Evolutionary conservation across 1,140 invertebrate genomes (phyloP), one percentile per base, ranked within the genome.

Genomic region (Macrocentrus cingulum): DNA sequence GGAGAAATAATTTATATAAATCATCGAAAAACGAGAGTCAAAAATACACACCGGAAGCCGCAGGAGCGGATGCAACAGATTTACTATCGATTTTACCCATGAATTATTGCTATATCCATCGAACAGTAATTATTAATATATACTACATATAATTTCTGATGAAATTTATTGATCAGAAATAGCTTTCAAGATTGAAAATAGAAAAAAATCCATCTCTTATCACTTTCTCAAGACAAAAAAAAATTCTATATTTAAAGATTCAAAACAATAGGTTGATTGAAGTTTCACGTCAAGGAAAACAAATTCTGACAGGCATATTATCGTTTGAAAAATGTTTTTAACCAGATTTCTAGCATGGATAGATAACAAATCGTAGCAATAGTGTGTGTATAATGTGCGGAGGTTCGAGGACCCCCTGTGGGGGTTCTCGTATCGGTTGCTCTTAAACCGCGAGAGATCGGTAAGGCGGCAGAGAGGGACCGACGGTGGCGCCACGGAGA

Each of bases 401-500:
- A 16, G 7, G 13, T 25, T 42, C 2, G 18, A 16, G 13, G 63
- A 65, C 68, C 70, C 72, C 71, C 56, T 62, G 61, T 60, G 64
- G 45, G 69, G 61, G 53, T 34, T n/a, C n/a, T n/a, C 4, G 25
- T 75, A 75, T 74, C 70, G 71, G 70, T 74, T 75, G 71, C 72
- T 70, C 66, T 73, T 67, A 71, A 73, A 68, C 66, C 68, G 65
- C 70, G 66, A 67, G 58, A 59, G 42, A 55, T 66, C 45, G 42
- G 25, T 37, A 25, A 50, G 51, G 44, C 48, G 41, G 42, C 29
- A 22, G 15, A 25, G 23, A 42, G 13, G 50, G 44, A 41, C 61
- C 64, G 60, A 72, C 67, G 71, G 70, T 74, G 72, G 72, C 72
- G 72, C 72, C 72, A 75, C 71, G 61, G 46, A 75, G 72, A 75